Evolutionary conservation across 2,888 invertebrate genomes (phyloP), one percentile per base, ranked within the genome.

Genomic region (Oligia latruncula): DNA sequence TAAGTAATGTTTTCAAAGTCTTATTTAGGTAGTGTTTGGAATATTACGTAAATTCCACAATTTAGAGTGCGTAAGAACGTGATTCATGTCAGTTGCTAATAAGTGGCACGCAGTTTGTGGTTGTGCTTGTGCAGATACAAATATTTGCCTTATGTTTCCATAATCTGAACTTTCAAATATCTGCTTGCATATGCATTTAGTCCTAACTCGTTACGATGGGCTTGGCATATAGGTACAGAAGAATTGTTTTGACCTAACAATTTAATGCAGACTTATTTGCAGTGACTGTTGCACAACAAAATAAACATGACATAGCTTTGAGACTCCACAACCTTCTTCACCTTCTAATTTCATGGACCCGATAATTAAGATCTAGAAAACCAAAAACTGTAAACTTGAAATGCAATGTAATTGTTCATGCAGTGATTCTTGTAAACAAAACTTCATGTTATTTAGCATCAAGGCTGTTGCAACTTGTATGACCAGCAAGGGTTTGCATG

Each of bases 1-100:
- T 99, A 97, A 98, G 99, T 98, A 85, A 52, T 85, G 65, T 82
- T 83, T 88, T 82, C 86, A 81, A 78, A 75, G 67, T 73, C 65
- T n/a, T 74, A 35, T 46, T 2, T 29, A 5, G 0, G 11, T 58
- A 46, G 52, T 55, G 66, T 74, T 76, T 66, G 20, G 35, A 79
- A 79, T 72, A 81, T 62, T 66, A 74, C 35, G 65, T 40, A 46
- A 62, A 70, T 72, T 74, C 40, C 11, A 46, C 8, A 17, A 23
- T 20, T 66, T 35, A 2, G 8, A 23, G 29, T 43, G 23, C 35
- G 62, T 29, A 55, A 70, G 20, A 68, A 8, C 52, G 71, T 71
- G 83, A 83, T 76, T 79, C 68, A 35, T 55, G 17, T 43, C 29
- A 71, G 20, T 75, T 76, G 46, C 5, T 87, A 70, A 29, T 29